Conservation (phyloP, 2,113 vertebrate species). For the Labrus mixtus region DNA sequence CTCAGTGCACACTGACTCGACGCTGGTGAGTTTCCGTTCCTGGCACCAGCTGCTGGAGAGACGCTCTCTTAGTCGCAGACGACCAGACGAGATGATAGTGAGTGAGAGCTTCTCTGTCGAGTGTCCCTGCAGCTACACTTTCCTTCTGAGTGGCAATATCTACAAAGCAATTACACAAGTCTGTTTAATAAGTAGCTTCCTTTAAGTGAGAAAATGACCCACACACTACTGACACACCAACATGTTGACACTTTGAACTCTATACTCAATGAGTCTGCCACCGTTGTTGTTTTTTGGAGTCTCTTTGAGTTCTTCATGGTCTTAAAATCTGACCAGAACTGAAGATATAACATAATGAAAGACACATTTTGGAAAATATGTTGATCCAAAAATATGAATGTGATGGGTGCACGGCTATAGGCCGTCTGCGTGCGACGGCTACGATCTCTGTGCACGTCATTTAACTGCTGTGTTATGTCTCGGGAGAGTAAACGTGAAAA, state of each 20-base stretch:
- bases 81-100: constrained; percentile 25
- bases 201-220: constrained; percentile 43
- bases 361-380: too few species aligned
- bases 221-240: constrained; percentile 39
- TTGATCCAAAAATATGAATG: too few species aligned
- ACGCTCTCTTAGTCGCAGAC: constrained; percentile 40
- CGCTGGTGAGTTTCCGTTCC: constrained; percentile 52
- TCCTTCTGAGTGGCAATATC: constrained; percentile 32
- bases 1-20: constrained; percentile 39
- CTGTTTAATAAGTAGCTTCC: constrained; percentile 19
- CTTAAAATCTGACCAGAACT: too few species aligned
- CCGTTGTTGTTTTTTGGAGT: too few species aligned
- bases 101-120: constrained; percentile 41
- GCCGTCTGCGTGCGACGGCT: too few species aligned
- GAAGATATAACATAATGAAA: too few species aligned
- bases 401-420: too few species aligned
- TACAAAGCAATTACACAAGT: constrained; percentile 42
- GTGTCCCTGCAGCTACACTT: constrained; percentile 35
- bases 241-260: constrained; percentile 11
- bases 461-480: too few species aligned
- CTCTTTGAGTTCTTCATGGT: too few species aligned
- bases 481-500: too few species aligned
- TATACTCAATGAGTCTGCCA: too few species aligned
- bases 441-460: too few species aligned
- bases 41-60: constrained; percentile 47